Evolutionary conservation across 2,113 vertebrate genomes (phyloP).

Genomic region (Plecturocebus donacophilus): DNA sequence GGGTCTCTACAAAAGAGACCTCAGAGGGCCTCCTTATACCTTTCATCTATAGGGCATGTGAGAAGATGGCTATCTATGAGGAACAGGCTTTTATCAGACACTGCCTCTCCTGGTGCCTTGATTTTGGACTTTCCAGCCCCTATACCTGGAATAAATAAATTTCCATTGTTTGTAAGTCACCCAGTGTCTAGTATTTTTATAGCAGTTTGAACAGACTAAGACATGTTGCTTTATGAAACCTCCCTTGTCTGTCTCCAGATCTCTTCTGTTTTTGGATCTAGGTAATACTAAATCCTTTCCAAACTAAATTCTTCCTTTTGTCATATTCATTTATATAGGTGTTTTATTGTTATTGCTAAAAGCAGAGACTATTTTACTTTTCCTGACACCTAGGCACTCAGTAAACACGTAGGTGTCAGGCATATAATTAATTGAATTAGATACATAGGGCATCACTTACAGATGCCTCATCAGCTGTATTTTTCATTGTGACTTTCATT

Average conservation of each 20-base stretch:
- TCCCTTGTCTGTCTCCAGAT: slow-evolving; percentile 53
- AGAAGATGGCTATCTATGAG: not conserved
- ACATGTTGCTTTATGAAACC: not conserved
- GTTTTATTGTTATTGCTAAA: slow-evolving; percentile 31
- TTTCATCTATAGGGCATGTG: not conserved
- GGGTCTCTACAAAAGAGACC: not conserved
- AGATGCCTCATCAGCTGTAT: slow-evolving; percentile 28
- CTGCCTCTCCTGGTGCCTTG: not conserved
- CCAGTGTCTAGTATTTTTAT: not conserved
- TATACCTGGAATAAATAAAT: not conserved
- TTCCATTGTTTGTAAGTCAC: not conserved
- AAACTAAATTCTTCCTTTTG: slow-evolving; percentile 37
- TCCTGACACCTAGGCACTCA: not conserved
- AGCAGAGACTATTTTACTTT: not conserved
- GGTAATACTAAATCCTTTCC: not conserved
- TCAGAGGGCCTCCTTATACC: not conserved
- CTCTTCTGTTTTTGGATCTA: slow-evolving; percentile 65
- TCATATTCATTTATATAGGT: not conserved
- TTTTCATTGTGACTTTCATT: slow-evolving; percentile 63
- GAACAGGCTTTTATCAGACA: not conserved
- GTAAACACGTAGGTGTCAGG: not conserved
- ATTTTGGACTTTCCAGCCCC: not conserved
- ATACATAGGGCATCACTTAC: not conserved
- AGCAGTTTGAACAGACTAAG: not conserved
- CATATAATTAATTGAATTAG: not conserved